Conservation (phyloP, 2,113 vertebrate species). For the Corydoras sp. region DNA sequence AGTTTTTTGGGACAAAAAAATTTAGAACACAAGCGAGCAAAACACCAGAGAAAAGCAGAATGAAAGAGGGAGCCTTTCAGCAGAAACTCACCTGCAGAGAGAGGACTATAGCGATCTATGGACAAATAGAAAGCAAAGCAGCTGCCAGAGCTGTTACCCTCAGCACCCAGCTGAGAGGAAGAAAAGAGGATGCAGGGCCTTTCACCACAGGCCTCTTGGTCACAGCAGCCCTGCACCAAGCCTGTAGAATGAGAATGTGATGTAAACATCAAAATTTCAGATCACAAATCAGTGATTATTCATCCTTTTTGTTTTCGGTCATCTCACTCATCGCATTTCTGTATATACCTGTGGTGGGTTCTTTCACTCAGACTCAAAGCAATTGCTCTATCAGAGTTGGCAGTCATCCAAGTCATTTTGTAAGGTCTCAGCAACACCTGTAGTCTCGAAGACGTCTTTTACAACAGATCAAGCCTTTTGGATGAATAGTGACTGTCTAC, state of each 20-base stretch:
- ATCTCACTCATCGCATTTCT: background rate
- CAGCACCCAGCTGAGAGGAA: constrained; percentile 69
- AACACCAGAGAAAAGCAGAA: constrained; percentile 49
- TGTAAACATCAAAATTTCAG: constrained; percentile 58
- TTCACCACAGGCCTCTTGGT: constrained; percentile 67
- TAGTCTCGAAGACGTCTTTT: background rate
- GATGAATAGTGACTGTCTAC: background rate
- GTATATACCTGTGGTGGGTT: constrained; percentile 40
- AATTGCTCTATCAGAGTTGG: background rate
- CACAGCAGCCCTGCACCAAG: constrained; percentile 66
- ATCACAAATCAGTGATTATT: constrained; percentile 64
- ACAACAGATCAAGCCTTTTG: background rate
- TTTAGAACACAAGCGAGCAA: too few species aligned
- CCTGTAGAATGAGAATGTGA: constrained; percentile 69
- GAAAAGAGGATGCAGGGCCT: constrained; percentile 69
- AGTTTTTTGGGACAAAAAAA: too few species aligned
- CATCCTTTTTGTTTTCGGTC: constrained; percentile 7
- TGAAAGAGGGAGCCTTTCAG: constrained; percentile 57
- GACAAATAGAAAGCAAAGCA: constrained; percentile 71
- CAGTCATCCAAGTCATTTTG: background rate
- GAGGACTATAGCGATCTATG: constrained; percentile 59
- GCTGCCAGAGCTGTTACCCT: constrained; percentile 78
- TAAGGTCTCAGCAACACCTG: background rate
- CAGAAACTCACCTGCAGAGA: constrained; percentile 75
- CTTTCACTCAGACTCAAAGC: constrained; percentile 39